Conservation (phyloP, 2,797 vertebrate species). For the Ctenopoma multispine region DNA sequence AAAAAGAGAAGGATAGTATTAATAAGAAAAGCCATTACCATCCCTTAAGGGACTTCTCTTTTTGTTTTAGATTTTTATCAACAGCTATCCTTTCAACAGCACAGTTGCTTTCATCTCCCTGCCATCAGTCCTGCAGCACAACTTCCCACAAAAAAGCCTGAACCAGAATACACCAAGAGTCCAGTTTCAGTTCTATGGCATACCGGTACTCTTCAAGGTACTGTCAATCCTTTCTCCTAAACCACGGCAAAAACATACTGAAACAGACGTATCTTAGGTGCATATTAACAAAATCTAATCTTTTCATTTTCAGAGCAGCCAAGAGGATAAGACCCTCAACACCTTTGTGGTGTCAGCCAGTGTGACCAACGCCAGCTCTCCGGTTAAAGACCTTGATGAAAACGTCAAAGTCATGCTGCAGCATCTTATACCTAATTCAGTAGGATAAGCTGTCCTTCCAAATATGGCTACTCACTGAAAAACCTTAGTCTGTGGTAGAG, state of each 20-base stretch:
- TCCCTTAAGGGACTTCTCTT: too few relatives aligned
- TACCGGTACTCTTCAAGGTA: conserved; percentile 87
- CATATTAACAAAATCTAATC: too few relatives aligned
- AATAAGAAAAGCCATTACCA: too few relatives aligned
- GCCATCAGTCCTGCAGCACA: conserved; percentile 82
- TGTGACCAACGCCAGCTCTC: conserved; percentile 80
- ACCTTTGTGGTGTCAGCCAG: conserved; percentile 91
- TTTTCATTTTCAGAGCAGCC: conserved; percentile 74
- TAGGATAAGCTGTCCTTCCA: conserved; percentile 61
- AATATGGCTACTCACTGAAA: too few relatives aligned
- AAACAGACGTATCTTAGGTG: neutral
- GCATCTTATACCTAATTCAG: conserved; percentile 81
- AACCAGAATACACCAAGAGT: conserved; percentile 75
- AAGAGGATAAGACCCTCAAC: conserved; percentile 75
- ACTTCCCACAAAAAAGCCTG: conserved; percentile 60
- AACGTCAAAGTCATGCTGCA: conserved; percentile 86
- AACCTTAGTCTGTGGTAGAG: neutral
- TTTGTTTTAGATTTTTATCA: conserved; percentile 84
- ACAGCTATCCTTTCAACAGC: conserved; percentile 72
- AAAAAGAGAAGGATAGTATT: too few relatives aligned
- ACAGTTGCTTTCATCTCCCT: conserved; percentile 88
- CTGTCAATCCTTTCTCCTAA: neutral
- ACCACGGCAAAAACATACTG: too few relatives aligned
- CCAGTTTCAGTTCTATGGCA: conserved; percentile 91
- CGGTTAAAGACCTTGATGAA: conserved; percentile 83